Evolutionary conservation across 35 echinoderm and acorn worm species (phyloP).

Genomic region (Ophiothrix spiculata): DNA sequence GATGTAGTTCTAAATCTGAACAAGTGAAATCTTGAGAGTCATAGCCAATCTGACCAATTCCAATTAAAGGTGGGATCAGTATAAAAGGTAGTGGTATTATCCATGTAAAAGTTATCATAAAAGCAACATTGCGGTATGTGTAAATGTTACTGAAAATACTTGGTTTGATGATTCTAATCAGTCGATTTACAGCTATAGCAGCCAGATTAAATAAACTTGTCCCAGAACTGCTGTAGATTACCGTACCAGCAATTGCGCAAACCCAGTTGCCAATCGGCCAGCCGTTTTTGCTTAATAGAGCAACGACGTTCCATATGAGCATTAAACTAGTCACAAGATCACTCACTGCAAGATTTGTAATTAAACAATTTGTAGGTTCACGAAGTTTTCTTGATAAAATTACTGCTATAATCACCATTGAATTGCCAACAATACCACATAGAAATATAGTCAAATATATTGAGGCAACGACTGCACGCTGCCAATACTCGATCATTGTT

Average conservation of each 20-base stretch:
- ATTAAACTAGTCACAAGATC: constrained; percentile 52
- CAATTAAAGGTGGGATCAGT: constrained; percentile 55
- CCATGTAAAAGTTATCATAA: constrained; percentile 57
- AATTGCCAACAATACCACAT: constrained; percentile 63
- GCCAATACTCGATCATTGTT: neutral
- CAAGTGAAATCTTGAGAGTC: constrained; percentile 57
- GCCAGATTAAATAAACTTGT: constrained; percentile 75
- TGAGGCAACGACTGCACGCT: constrained; percentile 35
- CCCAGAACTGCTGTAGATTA: constrained; percentile 45
- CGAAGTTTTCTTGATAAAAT: constrained; percentile 52
- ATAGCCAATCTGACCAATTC: constrained; percentile 70
- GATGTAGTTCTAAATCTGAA: constrained; percentile 48
- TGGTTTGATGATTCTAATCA: constrained; percentile 44
- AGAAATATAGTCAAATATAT: constrained; percentile 41
- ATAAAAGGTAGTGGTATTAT: constrained; percentile 45
- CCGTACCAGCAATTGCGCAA: constrained; percentile 36
- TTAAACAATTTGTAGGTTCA: constrained; percentile 69
- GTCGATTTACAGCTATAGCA: constrained; percentile 58
- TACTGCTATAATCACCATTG: constrained; percentile 61
- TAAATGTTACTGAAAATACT: constrained; percentile 35
- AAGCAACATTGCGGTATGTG: constrained; percentile 27
- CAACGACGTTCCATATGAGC: constrained; percentile 56
- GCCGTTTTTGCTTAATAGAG: constrained; percentile 52
- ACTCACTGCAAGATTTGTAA: constrained; percentile 72
- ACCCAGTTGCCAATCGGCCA: constrained; percentile 61